A percentile compares a stretch with the other conserved stretches of the same genome.
These are phyloP conservation scores for Potamilus streckersoni DNA, from an alignment of 1,140 invertebrate species.

Conservation along the genomic window DNA sequence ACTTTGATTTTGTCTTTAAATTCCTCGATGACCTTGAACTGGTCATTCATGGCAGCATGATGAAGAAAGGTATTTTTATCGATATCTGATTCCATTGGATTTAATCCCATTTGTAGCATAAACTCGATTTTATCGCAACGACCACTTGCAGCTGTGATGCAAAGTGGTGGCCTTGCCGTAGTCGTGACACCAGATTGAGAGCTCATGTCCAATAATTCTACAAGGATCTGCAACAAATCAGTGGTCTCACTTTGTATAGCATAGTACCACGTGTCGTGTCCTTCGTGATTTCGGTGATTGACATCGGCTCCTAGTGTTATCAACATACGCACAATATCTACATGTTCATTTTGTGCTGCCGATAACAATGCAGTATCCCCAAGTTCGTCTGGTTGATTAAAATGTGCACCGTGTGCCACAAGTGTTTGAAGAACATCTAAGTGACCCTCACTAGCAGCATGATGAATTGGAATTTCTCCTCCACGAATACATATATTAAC, in stretches of 20 bases:
- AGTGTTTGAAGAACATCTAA: constrained; percentile 40
- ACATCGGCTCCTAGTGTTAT: constrained; percentile 43
- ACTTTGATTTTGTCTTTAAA: constrained; percentile 54
- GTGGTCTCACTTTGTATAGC: constrained; percentile 47
- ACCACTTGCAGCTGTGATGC: constrained; percentile 47
- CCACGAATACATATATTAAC: constrained; percentile 52
- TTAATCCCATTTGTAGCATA: constrained; percentile 47
- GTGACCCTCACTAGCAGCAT: constrained; percentile 58
- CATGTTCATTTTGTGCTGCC: constrained; percentile 46
- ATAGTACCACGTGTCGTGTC: constrained; percentile 53
- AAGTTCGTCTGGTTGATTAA: constrained; percentile 48
- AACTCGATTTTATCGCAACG: constrained; percentile 43
- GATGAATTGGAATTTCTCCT: constrained; percentile 55
- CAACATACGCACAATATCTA: constrained; percentile 41
- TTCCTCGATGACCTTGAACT: constrained; percentile 67
- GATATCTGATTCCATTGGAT: constrained; percentile 64
- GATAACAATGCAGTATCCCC: constrained; percentile 56
- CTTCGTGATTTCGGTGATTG: constrained; percentile 50
- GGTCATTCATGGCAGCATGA: constrained; percentile 71
- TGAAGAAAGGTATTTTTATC: constrained; percentile 70
- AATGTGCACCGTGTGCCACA: constrained; percentile 35
- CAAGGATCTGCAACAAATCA: constrained; percentile 36
- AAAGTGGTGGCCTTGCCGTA: constrained; percentile 34
- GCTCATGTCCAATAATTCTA: constrained; percentile 16
- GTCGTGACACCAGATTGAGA: too few relatives aligned